A percentile compares a stretch with the other conserved stretches of the same genome.
Evolutionary conservation across 2,113 vertebrate genomes (phyloP).

Genomic region (Lamprologus callipterus): DNA sequence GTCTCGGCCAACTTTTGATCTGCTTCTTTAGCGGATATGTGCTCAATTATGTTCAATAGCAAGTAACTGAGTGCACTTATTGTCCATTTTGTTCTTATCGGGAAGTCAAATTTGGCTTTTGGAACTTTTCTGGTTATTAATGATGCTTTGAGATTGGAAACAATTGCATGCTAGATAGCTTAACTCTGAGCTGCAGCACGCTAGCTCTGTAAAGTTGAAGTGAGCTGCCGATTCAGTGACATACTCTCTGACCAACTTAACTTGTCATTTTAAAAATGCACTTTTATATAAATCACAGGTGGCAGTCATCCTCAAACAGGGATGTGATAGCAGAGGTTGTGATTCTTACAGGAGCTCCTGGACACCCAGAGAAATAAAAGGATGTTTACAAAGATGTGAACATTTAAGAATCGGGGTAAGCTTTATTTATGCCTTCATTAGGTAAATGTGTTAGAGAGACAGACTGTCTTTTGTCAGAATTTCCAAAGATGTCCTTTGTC

Average conservation of each 20-base stretch:
- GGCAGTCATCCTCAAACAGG: neutral
- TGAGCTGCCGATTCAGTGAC: neutral
- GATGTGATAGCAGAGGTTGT: neutral
- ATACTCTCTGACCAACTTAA: neutral
- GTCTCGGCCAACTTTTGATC: neutral
- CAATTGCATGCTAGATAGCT: rapidly evolving
- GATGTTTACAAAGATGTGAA: neutral
- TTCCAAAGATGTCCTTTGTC: slow-evolving; percentile 19
- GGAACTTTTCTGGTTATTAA: neutral
- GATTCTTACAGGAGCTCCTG: neutral
- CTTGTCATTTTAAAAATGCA: neutral
- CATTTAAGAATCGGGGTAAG: neutral
- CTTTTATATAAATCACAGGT: neutral
- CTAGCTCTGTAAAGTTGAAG: neutral
- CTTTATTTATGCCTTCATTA: neutral
- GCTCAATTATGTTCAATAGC: neutral
- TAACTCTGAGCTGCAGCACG: neutral
- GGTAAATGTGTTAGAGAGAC: slow-evolving; percentile 18
- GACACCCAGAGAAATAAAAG: neutral
- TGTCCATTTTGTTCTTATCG: neutral
- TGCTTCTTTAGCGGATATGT: neutral
- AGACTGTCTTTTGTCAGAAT: slow-evolving; percentile 35
- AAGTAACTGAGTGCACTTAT: neutral
- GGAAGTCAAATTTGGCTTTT: neutral
- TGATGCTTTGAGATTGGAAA: neutral